phyloP scores from a whole-genome alignment of 2,113 vertebrate genomes.

The Tyrannus savana region DNA sequence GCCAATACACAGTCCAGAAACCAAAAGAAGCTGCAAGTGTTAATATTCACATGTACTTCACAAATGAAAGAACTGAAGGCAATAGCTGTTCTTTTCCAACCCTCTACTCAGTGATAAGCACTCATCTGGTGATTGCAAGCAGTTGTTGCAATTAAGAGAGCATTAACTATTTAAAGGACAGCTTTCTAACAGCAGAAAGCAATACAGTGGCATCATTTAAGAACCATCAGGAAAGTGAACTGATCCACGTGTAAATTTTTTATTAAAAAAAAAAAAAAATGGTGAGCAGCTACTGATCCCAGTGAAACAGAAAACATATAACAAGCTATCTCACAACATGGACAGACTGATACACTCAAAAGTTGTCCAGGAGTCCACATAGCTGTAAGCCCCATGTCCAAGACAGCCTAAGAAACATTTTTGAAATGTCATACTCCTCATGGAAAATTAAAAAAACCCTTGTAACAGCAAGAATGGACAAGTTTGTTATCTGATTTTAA shows the following conservation, averaged over 20 bases:
- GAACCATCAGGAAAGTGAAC: not conserved
- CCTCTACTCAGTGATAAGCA: not conserved
- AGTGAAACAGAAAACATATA: not conserved
- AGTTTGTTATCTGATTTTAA: not conserved
- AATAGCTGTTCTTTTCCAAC: not conserved
- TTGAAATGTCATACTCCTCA: not conserved
- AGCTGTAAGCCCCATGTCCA: not conserved
- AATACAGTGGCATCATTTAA: not conserved
- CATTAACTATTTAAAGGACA: constrained; percentile 26
- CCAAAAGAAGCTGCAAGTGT: not conserved
- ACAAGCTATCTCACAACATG: not conserved
- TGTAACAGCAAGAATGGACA: not conserved
- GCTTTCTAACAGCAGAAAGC: not conserved
- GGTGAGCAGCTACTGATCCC: not conserved
- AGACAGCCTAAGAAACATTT: not conserved
- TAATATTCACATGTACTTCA: not conserved
- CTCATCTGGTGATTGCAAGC: not conserved
- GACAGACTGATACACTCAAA: not conserved
- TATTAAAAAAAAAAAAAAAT: not conserved
- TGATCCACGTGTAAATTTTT: not conserved
- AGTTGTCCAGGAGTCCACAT: not conserved
- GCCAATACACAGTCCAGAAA: not conserved
- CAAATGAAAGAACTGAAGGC: not conserved
- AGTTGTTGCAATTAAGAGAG: not conserved
- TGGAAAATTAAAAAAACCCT: not conserved